Conservation (phyloP, 1,140 invertebrate species). For the Brachionus calyciflorus region DNA sequence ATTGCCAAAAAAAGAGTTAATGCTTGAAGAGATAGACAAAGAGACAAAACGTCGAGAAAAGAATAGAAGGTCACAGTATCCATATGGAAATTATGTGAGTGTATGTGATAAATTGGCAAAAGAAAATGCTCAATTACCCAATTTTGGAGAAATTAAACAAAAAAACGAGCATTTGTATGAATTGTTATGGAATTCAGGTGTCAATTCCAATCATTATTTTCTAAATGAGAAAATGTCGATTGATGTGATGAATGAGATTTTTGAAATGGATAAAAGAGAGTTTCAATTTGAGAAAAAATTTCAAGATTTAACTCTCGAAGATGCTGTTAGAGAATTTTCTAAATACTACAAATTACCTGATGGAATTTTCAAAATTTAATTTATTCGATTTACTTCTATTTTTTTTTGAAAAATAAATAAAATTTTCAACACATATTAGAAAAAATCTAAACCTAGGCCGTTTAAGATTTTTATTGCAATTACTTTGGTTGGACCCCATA, state of each 20-base stretch:
- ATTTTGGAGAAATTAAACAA: slow-evolving; percentile 15
- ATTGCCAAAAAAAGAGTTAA: background rate
- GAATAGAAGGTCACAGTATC: slow-evolving; percentile 25
- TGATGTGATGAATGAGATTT: slow-evolving; percentile 1
- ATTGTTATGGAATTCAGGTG: slow-evolving; percentile 25
- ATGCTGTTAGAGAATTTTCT: background rate
- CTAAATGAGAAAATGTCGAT: background rate
- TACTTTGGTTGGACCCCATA: too few species aligned
- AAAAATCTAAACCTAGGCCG: too few species aligned
- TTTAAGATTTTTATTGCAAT: too few species aligned
- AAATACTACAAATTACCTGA: slow-evolving; percentile 15
- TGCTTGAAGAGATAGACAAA: background rate
- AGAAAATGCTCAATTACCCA: slow-evolving; percentile 23
- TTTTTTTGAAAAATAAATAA: background rate
- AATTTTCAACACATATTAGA: too few species aligned
- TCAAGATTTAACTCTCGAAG: background rate
- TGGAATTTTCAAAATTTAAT: background rate
- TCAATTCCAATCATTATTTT: background rate
- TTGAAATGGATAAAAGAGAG: slow-evolving; percentile 7
- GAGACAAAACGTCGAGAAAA: background rate
- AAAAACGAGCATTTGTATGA: slow-evolving; percentile 17
- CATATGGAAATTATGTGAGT: slow-evolving; percentile 3
- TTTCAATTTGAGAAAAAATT: slow-evolving; percentile 22
- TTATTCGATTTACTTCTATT: background rate
- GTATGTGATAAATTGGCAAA: slow-evolving; percentile 26